phyloP scores from a whole-genome alignment of 2,113 vertebrate genomes.

The Mus spicilegus region DNA sequence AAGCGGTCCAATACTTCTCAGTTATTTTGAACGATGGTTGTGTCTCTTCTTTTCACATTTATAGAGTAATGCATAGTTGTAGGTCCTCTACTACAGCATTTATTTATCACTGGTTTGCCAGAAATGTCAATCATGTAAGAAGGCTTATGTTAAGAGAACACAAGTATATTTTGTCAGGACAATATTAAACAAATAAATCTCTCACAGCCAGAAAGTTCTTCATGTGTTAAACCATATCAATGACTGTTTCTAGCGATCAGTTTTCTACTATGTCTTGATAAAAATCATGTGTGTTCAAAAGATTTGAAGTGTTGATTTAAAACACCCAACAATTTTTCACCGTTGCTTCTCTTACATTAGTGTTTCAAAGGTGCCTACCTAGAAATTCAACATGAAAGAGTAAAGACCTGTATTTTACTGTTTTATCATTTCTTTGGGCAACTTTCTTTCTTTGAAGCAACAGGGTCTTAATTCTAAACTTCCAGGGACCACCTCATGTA shows the following conservation, averaged over 20 bases:
- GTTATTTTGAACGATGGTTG: background rate
- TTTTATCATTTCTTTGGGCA: background rate
- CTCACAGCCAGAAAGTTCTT: constrained; percentile 1
- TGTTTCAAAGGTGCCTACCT: background rate
- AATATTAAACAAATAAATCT: constrained; percentile 15
- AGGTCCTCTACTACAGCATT: background rate
- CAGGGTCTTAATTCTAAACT: background rate
- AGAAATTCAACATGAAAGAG: background rate
- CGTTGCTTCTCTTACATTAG: background rate
- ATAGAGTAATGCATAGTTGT: background rate
- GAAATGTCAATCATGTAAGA: constrained; percentile 9
- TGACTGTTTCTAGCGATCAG: background rate
- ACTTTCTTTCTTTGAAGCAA: background rate
- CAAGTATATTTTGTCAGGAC: background rate
- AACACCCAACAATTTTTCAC: background rate
- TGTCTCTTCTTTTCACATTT: background rate
- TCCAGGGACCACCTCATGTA: background rate
- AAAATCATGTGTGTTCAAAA: background rate
- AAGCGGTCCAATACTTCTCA: background rate
- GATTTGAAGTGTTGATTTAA: background rate
- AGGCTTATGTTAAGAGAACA: background rate
- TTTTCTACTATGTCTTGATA: background rate
- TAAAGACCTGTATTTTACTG: background rate
- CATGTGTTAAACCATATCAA: background rate
- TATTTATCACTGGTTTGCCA: constrained; percentile 17